Percentiles rank a stretch among this genome's conserved stretches.
Evolutionary conservation across 2,888 invertebrate genomes (phyloP).

Genomic region (Macrosoma leucophasiata): DNA sequence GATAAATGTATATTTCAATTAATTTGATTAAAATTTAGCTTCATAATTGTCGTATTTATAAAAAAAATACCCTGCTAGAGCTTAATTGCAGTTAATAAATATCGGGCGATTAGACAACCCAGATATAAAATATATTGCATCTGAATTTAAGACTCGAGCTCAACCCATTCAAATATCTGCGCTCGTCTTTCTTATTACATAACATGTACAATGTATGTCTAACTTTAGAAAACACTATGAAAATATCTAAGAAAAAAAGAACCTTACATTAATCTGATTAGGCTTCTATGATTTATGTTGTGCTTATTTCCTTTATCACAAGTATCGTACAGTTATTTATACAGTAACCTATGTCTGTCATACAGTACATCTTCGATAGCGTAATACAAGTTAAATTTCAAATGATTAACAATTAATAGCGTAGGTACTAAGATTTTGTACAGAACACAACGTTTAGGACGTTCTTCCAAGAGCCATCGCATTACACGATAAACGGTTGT

Average conservation of each 20-base stretch:
- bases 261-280: slow-evolving; percentile 64
- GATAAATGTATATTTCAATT: no score
- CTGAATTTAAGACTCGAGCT: slow-evolving; percentile 37
- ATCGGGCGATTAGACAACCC: no score
- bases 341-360: slow-evolving; percentile 50
- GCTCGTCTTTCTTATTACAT: no score
- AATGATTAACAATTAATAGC: slow-evolving; percentile 8
- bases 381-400: slow-evolving; percentile 20
- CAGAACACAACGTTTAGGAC: no score
- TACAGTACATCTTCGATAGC: slow-evolving; percentile 48
- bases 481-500: no score
- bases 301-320: slow-evolving; percentile 72
- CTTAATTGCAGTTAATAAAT: no score
- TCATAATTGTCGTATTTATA: no score
- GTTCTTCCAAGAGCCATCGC: no score
- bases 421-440: background rate
- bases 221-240: slow-evolving; percentile 45
- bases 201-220: slow-evolving; percentile 17
- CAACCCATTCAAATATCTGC: slow-evolving; percentile 6
- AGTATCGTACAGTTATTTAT: slow-evolving; percentile 59
- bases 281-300: slow-evolving; percentile 68
- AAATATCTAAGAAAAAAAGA: slow-evolving; percentile 49
- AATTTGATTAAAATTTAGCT: no score
- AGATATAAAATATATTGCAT: slow-evolving; percentile 54
- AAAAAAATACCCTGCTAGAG: no score